Evolutionary conservation across 2,797 vertebrate genomes (phyloP), one percentile per base, ranked within the genome.

Genomic region (Sebastes matsubarae): DNA sequence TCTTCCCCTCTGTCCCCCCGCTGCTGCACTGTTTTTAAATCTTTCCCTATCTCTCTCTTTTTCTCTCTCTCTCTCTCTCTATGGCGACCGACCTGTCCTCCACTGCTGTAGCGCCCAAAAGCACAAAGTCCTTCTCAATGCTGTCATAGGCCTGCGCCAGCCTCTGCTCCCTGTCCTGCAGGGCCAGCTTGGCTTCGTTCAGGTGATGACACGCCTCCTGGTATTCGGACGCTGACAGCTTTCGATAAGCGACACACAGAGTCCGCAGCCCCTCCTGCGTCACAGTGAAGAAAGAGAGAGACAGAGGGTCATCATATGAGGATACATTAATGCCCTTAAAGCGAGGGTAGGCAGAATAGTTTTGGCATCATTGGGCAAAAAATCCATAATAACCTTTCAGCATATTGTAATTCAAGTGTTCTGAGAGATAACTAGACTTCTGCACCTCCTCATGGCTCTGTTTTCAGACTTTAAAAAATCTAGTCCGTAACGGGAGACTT

Each of bases 31-130:
- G 57, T 63, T 83, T 79, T 68, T 68, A 79, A 84, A 79, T 68
- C 38, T 50, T 36, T 61, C 38, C 30, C 20, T 32, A 34, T 12
- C 16, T 20, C 57, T 55, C 27, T 50, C 29, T 38, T 2, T 34
- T 29, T 29, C 27, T 29, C 29, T 11, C n/a, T 27, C 57, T 55
- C 27, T 50, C 29, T 42, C 25, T 38, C 54, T 74, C 34, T 27
- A 5, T 4, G n/a, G 24, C 34, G 30, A 94, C 85, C 80, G 78
- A 99, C 98, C 97, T 96, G 94, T 99, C 99, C 95, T 99, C 98
- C 57, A 99, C 99, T 6, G 98, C 98, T 0, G 99, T 99, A 66
- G 98, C 99, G 13, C 99, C 99, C 73, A 99, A 94, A 87, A 99
- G 96, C 88, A 97, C 95, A 61, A 99, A 97, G 83, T 97, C 96